Evolutionary conservation across 2,888 invertebrate genomes (phyloP), one percentile per base, ranked within the genome.

Genomic region (Eilema caniola): DNA sequence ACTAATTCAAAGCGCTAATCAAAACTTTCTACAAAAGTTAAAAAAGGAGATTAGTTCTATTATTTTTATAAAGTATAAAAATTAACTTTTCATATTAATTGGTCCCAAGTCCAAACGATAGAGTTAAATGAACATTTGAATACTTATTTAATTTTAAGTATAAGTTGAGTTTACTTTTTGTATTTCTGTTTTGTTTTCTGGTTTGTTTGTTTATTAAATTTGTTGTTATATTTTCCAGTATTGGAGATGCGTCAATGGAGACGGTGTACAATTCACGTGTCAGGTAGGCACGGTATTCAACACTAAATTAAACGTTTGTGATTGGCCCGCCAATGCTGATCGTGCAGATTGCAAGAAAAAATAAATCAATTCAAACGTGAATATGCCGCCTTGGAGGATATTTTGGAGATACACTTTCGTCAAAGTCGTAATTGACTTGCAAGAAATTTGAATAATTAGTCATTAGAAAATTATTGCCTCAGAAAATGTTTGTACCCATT

Each of bases 201-300:
- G n/a, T n/a, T n/a, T n/a, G n/a, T n/a, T n/a, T 56, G 12, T 56
- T n/a, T 24, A 57, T 24, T 24, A 20, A 25, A 66, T 10, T 24
- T 16, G 10, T 59, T n/a, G 33, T 59, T 28, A 67, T 71, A 69
- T n/a, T 60, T 47, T 28, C n/a, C 92, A 98, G 98, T 98, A 98
- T 85, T 98, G 97, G 94, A 97, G 98, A 74, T 98, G 98, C 88
- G 97, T 97, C 28, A 97, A 98, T 88, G 98, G 97, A 8, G 96
- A 97, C 85, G 96, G 97, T 5, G 92, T 97, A 65, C 96, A 96
- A 80, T 97, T 98, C 87, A 95, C 96, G 20, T 98, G 98, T 86
- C 96, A 96, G 77, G 94, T 96, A 0, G 97, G 97, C 31, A 97
- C 98, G 0, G 96, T 97, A 5, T 98, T 97, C 95, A 97, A 98